These are phyloP conservation scores for Volucella inanis DNA, from an alignment of 2,888 invertebrate species.

Conservation along the genomic window DNA sequence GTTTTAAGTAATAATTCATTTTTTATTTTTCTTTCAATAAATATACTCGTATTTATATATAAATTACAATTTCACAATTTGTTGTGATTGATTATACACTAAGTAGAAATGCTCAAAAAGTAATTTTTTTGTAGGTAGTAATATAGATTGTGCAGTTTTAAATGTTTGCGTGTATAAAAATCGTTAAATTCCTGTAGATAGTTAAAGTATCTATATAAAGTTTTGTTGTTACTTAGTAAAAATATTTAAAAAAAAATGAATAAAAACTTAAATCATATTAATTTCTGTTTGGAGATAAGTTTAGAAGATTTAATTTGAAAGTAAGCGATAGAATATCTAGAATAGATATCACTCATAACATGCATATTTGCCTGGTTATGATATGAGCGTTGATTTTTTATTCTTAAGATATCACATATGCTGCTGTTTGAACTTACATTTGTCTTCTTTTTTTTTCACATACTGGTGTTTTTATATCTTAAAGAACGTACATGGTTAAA, in stretches of 20 bases:
- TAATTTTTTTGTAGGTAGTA: conserved; percentile 44
- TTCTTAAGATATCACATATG: conserved; percentile 67
- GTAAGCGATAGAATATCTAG: conserved; percentile 53
- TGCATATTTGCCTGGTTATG: conserved; percentile 31
- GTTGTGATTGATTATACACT: conserved; percentile 54
- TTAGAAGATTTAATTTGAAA: conserved; percentile 14
- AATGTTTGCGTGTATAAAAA: conserved; percentile 71
- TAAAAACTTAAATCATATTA: conserved; percentile 27
- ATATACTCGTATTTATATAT: conserved; percentile 39
- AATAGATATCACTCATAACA: conserved; percentile 46
- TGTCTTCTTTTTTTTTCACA: neutral
- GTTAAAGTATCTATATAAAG: conserved; percentile 42
- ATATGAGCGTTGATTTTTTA: conserved; percentile 24
- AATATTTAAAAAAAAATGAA: neutral
- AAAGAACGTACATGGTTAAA: too few species aligned
- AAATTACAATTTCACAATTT: conserved; percentile 59
- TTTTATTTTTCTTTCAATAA: neutral
- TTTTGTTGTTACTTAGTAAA: conserved; percentile 22
- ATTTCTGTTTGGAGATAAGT: conserved; percentile 24
- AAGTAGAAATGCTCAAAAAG: conserved; percentile 66
- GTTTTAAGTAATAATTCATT: conserved; percentile 40
- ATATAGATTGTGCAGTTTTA: conserved; percentile 72
- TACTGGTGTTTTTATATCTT: too few species aligned
- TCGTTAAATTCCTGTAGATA: conserved; percentile 71
- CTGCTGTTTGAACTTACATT: conserved; percentile 58